Base-by-base conservation (phyloP, 2,797 vertebrate genomes). In the Todus mexicanus region DNA sequence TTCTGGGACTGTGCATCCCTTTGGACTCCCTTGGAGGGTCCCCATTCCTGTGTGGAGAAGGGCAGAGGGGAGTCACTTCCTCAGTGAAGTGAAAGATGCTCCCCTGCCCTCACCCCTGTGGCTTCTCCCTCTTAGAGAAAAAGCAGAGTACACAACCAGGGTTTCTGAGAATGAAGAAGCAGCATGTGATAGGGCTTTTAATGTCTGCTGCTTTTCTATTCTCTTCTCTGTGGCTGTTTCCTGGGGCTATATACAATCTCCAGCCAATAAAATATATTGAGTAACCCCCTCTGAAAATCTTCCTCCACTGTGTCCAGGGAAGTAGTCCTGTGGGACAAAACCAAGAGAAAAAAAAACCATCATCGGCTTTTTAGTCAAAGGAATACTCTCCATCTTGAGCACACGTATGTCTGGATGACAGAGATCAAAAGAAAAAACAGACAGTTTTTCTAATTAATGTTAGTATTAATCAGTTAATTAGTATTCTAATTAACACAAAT, bases 191-290 rank as follows among this genome's bases (percentile, higher is more conserved):
- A 56, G 29, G 12, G 12, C n/a, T 92, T 90, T 75, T 53, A 61
- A 68, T 61, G 65, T 72, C 87, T 69, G 27, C 25, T 87, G 84
- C 75, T 66, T 53, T 40, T 85, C 74, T 53, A 77, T 60, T 68
- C 68, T 56, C 47, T 90, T 26, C 43, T 40, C 51, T 78, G 22
- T 43, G 70, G 60, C 92, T 47, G 33, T 77, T 90, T 88, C 77
- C 79, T 65, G 54, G 7, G 33, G 18, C 27, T 84, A 51, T 86
- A 66, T 47, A 65, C 56, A 90, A 57, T 14, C 54, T 87, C 42
- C 90, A 78, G 35, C 59, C 76, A 84, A 72, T 50, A 90, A 92
- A 96, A 90, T 15, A 50, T 76, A 87, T 78, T 37, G 43, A 84
- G 50, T 83, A 63, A 68, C 38, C 6, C 56, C 87, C 90, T 91